Percentiles rank a stretch among this genome's conserved stretches.
Conservation (phyloP, 2,113 vertebrate species). For the Etheostoma cragini region DNA sequence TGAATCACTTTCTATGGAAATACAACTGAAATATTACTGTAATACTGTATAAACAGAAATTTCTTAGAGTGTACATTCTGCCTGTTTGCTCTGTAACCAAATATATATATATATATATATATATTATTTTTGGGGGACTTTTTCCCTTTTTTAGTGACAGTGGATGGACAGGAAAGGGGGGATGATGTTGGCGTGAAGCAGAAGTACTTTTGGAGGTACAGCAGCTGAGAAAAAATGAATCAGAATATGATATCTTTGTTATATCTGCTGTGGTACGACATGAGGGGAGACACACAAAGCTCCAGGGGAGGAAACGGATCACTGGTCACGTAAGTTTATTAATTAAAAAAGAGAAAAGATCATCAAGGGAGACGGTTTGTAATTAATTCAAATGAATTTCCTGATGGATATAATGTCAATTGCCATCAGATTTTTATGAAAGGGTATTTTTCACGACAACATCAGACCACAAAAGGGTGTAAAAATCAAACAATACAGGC, state of each 20-base stretch:
- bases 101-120: too few relatives aligned
- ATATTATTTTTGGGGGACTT: too few relatives aligned
- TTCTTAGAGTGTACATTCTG: neutral
- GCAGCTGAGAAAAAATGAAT: too few relatives aligned
- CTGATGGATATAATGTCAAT: neutral
- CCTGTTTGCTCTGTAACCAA: neutral
- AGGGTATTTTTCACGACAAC: neutral
- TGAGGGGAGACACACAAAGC: neutral
- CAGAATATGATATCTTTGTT: neutral
- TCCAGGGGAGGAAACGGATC: neutral
- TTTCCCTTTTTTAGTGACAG: too few relatives aligned
- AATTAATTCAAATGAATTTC: neutral
- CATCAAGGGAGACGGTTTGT: neutral
- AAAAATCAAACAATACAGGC: neutral
- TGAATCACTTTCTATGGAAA: too few relatives aligned
- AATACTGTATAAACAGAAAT: too few relatives aligned
- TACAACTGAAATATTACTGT: too few relatives aligned
- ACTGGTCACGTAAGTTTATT: neutral
- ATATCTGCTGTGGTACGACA: neutral
- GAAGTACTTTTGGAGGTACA: neutral
- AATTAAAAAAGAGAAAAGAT: neutral
- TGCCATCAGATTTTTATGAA: neutral
- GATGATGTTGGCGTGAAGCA: neutral
- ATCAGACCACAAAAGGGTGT: neutral
- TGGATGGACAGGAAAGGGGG: too few relatives aligned